These are phyloP conservation scores for Nesometra sesokonis DNA, from an alignment of 35 echinoderm and acorn worm genomes.

Conservation along the genomic window DNA sequence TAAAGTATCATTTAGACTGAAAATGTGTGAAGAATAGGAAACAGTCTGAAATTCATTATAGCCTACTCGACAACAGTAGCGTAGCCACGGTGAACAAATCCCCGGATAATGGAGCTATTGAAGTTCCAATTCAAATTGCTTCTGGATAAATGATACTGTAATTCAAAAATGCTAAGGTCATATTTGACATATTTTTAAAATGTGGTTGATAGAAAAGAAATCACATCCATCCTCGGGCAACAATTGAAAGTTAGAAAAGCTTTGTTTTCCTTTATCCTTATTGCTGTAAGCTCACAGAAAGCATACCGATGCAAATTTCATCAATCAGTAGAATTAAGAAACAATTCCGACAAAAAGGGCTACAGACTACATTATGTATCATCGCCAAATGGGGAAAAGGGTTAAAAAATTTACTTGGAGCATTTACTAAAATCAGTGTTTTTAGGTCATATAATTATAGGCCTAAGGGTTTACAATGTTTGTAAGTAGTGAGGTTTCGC, in stretches of 20 bases:
- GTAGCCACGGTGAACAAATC: neutral
- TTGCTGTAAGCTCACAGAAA: neutral
- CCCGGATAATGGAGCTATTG: neutral
- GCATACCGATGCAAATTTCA: neutral
- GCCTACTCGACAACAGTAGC: too few relatives aligned
- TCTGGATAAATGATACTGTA: neutral
- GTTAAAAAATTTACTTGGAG: neutral
- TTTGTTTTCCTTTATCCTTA: neutral
- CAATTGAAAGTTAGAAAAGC: neutral
- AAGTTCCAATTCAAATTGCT: neutral
- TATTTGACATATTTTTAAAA: neutral
- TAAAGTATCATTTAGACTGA: too few relatives aligned
- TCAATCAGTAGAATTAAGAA: neutral
- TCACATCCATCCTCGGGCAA: neutral
- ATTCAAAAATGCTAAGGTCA: neutral
- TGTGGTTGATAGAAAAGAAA: neutral
- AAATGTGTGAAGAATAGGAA: too few relatives aligned
- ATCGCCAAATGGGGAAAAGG: neutral
- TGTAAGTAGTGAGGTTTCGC: too few relatives aligned
- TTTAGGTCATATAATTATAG: too few relatives aligned
- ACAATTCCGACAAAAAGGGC: neutral
- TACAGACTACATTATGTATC: neutral
- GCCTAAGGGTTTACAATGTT: too few relatives aligned
- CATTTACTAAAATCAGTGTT: neutral
- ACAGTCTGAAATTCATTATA: too few relatives aligned